Percentiles rank a stretch among this genome's conserved stretches.
Evolutionary conservation across 2,113 vertebrate genomes (phyloP).

Genomic region (Rhabdornis inornatus): DNA sequence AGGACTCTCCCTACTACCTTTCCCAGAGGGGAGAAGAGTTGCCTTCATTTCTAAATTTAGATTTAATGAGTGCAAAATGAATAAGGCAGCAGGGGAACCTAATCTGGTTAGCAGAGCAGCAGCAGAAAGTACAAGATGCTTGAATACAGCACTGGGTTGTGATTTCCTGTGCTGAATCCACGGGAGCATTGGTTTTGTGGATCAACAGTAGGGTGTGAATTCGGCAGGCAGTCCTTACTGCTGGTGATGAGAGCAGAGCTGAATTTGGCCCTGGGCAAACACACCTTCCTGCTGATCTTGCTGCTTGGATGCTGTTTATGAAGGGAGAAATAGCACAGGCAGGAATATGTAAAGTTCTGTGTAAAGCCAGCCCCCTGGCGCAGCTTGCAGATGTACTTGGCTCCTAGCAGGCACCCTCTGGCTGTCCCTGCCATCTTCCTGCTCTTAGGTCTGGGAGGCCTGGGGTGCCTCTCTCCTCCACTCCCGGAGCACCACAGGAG

Average conservation of each 20-base stretch:
- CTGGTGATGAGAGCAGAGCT: neutral
- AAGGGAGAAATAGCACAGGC: neutral
- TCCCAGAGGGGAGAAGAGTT: conserved; percentile 17
- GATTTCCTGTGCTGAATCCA: conserved; percentile 10
- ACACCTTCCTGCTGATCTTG: neutral
- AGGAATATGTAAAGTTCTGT: neutral
- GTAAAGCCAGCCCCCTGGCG: neutral
- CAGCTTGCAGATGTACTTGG: neutral
- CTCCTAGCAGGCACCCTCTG: neutral
- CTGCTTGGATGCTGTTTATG: neutral
- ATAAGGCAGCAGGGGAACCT: conserved; percentile 26
- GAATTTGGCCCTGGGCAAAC: conserved; percentile 34
- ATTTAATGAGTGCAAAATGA: conserved; percentile 34
- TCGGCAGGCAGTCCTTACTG: neutral
- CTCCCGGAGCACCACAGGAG: neutral
- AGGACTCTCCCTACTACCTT: neutral
- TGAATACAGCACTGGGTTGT: neutral
- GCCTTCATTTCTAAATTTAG: conserved; percentile 49
- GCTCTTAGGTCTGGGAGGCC: neutral
- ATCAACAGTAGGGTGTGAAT: neutral
- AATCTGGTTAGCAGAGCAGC: conserved; percentile 31
- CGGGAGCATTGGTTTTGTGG: neutral
- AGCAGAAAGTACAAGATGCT: conserved; percentile 7
- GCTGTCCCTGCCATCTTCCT: neutral
- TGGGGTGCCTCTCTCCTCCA: neutral